These are phyloP conservation scores for Ptyas mucosa DNA, from an alignment of 2,113 vertebrate species.

Conservation along the genomic window DNA sequence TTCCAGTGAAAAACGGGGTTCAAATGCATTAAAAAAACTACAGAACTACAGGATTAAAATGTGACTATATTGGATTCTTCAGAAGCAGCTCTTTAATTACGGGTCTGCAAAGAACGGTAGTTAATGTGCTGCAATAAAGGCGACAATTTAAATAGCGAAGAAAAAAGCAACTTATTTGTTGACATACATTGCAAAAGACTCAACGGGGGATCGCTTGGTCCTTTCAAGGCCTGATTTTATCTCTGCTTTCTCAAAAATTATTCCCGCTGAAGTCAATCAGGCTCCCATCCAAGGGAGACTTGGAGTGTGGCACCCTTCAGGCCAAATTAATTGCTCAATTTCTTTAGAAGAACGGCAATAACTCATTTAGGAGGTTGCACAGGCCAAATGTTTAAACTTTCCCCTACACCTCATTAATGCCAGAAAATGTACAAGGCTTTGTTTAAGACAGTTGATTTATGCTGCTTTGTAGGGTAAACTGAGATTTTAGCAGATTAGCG, in stretches of 20 bases:
- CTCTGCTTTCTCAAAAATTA: not conserved
- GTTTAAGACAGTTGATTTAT: not conserved
- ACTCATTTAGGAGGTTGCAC: not conserved
- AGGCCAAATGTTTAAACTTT: not conserved
- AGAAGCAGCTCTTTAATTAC: not conserved
- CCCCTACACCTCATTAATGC: not conserved
- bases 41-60: not conserved
- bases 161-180: not conserved
- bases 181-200: not conserved
- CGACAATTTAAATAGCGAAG: not conserved
- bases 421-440: not conserved
- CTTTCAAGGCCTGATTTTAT: not conserved
- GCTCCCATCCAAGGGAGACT: not conserved
- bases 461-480: not conserved
- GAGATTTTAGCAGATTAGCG: not conserved
- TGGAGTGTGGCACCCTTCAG: not conserved
- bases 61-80: not conserved
- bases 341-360: not conserved
- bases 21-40: not conserved
- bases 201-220: not conserved
- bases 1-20: not conserved
- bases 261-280: not conserved
- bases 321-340: not conserved
- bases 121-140: not conserved
- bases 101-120: not conserved